Evolutionary conservation across 2,888 invertebrate genomes (phyloP), one percentile per base, ranked within the genome.

Genomic region (Troglohyphantes excavatus): DNA sequence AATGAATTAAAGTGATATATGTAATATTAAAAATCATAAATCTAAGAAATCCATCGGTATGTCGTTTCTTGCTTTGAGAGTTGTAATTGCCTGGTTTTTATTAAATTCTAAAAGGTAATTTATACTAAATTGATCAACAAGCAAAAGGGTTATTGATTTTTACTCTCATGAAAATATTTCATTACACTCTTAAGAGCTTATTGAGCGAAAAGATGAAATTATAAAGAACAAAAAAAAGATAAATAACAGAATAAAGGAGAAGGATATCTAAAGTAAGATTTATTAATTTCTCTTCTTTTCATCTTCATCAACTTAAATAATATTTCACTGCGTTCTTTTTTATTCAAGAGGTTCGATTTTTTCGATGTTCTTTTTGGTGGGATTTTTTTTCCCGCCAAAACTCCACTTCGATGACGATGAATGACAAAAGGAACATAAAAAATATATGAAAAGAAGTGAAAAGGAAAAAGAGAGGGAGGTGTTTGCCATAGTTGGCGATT

Each of bases 11-110:
- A 59, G 63, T 61, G 63, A 73, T 70, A 43, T 63, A 46, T 59
- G 70, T 29, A 23, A 72, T 79, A 86, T 86, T 59, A 86, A 86
- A 68, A 86, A 73, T 83, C 70, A 86, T 59, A 78, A 86, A 78
- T 86, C 23, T 43, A 65, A 86, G 70, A 79, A 79, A 79, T 79
- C 70, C 43, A 29, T 17, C 70, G 72, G 23, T 72, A 68, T 86
- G 79, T 86, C 72, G 72, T 72, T 83, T 43, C 39, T 33, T 73
- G 27, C 19, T 43, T 27, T 26, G 17, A 11, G 63, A 75, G 43
- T 43, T 67, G 72, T 86, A 79, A 86, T 79, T 72, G 78, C 78
- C 27, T 33, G 72, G 17, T 67, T 67, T 65, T 86, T 78, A 23
- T 27, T 53, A 68, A 68, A 27, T 19, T 23, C 17, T n/a, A n/a